Conservation (phyloP, 2,113 vertebrate genomes). For the Microtus pennsylvanicus region DNA sequence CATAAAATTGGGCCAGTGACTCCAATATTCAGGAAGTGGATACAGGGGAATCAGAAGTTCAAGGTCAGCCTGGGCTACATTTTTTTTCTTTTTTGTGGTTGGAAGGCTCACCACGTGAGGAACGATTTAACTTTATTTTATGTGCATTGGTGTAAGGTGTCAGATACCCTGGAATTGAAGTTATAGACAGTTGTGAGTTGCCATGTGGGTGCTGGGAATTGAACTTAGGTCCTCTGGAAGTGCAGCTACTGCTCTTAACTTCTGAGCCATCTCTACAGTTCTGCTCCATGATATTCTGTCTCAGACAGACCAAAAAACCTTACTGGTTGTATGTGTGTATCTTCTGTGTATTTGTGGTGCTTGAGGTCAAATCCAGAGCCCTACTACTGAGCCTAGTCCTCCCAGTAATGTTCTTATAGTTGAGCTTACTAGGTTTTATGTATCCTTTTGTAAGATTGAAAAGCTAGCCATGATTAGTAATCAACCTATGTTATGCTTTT, state of each 20-base stretch:
- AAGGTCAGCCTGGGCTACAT: not conserved
- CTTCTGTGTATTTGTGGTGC: not conserved
- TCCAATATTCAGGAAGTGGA: not conserved
- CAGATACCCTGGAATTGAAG: too few species aligned
- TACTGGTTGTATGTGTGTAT: not conserved
- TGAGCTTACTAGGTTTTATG: conserved; percentile 19
- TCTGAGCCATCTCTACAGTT: too few species aligned
- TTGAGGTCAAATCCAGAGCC: not conserved
- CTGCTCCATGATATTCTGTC: not conserved
- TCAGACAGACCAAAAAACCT: not conserved
- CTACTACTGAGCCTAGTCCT: not conserved
- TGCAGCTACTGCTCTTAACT: too few species aligned
- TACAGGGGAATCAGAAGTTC: not conserved
- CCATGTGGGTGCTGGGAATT: too few species aligned
- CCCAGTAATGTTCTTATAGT: not conserved
- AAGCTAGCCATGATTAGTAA: not conserved
- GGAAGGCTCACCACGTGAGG: too few species aligned
- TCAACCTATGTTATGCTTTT: not conserved
- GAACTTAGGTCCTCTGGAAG: too few species aligned
- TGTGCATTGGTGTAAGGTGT: too few species aligned
- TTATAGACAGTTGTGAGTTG: too few species aligned
- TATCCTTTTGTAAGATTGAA: conserved; percentile 25
- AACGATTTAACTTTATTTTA: too few species aligned
- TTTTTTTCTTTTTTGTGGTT: too few species aligned
- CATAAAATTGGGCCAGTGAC: not conserved